Base-by-base conservation (phyloP, 2,888 invertebrate species). In the Teinopalpus imperialis region DNA sequence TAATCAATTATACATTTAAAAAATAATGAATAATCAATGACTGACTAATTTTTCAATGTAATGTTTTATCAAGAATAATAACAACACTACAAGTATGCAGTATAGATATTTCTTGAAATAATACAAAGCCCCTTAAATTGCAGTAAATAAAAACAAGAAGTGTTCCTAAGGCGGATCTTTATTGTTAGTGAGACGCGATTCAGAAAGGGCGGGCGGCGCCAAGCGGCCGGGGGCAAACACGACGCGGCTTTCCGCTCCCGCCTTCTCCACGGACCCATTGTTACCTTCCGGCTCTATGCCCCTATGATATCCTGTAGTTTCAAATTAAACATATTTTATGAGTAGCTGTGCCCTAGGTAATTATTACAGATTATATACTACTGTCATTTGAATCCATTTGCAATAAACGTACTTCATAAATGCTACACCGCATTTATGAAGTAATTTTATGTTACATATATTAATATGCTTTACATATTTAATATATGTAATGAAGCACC, bases 211-310 rank as follows among this genome's bases (percentile, higher is more conserved):
- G 70, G 71, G 71, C 69, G 65, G 72, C 58, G 49, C 65, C 52
- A 9, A n/a, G 14, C 53, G 51, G 75, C 80, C 75, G 67, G 65
- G 70, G 79, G 79, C 79, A 60, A 67, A 67, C 78, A 81, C 80
- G 80, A 69, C 54, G 51, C 43, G 34, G 43, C 10, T 10, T 48
- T 54, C 59, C 62, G 60, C 74, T 73, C 67, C 82, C 81, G 82
- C 86, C 83, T 75, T 71, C 75, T 66, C 66, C 67, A 78, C 77
- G 79, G 30, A 43, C 69, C 79, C 71, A 81, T 83, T 85, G 82
- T 82, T 79, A 61, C 62, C 54, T 45, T 43, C 50, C 51, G 57
- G 55, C 31, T 63, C 61, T 66, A 66, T 68, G 61, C 66, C 65
- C 65, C 54, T 63, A 63, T 59, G 58, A 56, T 64, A 60, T 58